Conservation (phyloP, 2,888 invertebrate species). For the Pterostichus niger region DNA sequence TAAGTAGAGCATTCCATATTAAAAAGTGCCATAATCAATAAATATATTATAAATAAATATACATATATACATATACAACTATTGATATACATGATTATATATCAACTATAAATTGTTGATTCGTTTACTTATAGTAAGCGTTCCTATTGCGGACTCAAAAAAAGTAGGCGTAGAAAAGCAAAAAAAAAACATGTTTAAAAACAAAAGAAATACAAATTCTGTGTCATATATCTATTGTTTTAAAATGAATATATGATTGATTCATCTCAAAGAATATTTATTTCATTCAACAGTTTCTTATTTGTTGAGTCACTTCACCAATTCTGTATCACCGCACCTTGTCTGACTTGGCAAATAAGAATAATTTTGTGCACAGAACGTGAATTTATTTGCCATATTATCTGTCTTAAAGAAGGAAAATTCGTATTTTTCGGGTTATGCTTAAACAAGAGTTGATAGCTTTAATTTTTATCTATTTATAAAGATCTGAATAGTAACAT, state of each 20-base stretch:
- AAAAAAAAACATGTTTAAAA: conserved; percentile 23
- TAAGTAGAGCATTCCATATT: conserved; percentile 66
- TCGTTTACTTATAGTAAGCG: conserved; percentile 1
- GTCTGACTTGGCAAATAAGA: conserved; percentile 27
- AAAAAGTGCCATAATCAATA: conserved; percentile 65
- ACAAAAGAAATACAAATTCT: conserved; percentile 51
- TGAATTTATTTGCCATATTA: conserved; percentile 64
- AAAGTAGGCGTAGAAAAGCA: conserved; percentile 25
- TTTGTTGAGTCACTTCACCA: conserved; percentile 20
- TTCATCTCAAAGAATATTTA: conserved; percentile 61
- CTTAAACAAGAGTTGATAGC: background rate
- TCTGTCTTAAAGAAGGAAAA: conserved; percentile 25
- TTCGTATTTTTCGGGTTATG: conserved; percentile 25
- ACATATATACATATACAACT: conserved; percentile 61
- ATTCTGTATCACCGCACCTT: conserved; percentile 20
- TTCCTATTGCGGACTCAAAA: conserved; percentile 17
- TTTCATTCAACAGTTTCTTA: conserved; percentile 43
- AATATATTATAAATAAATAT: conserved; percentile 61
- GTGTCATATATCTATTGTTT: conserved; percentile 50
- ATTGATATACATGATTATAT: conserved; percentile 58
- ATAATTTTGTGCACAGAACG: conserved; percentile 27
- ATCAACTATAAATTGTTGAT: conserved; percentile 44
- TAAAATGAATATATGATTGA: conserved; percentile 41
- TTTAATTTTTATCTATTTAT: conserved; percentile 25
- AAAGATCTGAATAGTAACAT: conserved; percentile 51